phyloP scores from a whole-genome alignment of 2,888 invertebrate genomes.

The Erannis defoliaria region DNA sequence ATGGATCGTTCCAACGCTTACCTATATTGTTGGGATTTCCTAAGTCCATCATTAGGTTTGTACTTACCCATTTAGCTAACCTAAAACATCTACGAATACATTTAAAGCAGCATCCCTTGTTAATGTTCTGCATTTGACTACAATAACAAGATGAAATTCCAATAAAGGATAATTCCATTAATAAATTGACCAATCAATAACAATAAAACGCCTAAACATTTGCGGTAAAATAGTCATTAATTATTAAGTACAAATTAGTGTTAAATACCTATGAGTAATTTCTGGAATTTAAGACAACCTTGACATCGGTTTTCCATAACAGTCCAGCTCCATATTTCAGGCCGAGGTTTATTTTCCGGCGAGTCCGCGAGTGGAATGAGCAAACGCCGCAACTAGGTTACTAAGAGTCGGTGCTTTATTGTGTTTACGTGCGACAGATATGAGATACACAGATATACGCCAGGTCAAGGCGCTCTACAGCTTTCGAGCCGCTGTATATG shows the following conservation, averaged over 20 bases:
- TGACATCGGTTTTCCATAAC: conserved; percentile 53
- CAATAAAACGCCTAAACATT: conserved; percentile 39
- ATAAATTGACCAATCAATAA: conserved; percentile 40
- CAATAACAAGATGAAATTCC: not conserved
- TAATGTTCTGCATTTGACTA: not conserved
- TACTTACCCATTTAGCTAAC: not conserved
- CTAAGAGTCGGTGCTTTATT: conserved; percentile 79
- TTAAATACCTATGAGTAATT: conserved; percentile 45
- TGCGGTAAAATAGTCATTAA: conserved; percentile 51
- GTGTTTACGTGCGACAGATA: conserved; percentile 84
- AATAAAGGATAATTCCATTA: conserved; percentile 30
- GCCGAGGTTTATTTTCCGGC: conserved; percentile 60
- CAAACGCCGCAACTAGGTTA: conserved; percentile 80
- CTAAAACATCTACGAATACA: not conserved
- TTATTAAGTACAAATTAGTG: conserved; percentile 12
- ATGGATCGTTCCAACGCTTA: too few species aligned
- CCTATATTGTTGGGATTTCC: not conserved
- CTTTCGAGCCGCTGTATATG: conserved; percentile 81
- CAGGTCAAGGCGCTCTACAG: conserved; percentile 83
- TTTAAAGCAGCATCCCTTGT: not conserved
- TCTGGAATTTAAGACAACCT: conserved; percentile 54
- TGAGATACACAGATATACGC: conserved; percentile 76
- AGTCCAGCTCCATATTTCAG: conserved; percentile 55
- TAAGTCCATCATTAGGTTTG: too few species aligned
- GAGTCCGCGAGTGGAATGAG: conserved; percentile 70